A percentile compares a stretch with the other conserved stretches of the same genome.
phyloP scores from a whole-genome alignment of 1,140 invertebrate species.

The Nephotettix cincticeps region DNA sequence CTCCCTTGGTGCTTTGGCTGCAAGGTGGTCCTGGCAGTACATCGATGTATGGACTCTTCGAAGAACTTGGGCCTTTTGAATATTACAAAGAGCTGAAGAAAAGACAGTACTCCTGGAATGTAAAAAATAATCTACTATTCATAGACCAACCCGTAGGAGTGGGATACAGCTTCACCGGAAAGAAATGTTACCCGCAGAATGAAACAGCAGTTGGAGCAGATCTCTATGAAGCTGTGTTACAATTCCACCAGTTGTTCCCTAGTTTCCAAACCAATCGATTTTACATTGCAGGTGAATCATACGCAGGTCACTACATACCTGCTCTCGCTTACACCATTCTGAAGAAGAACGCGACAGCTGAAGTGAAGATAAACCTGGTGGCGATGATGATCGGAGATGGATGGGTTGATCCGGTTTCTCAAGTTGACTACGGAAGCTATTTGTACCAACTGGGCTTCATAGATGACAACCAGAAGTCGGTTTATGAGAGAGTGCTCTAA shows the following conservation, averaged over 20 bases:
- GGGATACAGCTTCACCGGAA: slow-evolving; percentile 64
- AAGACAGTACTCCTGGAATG: slow-evolving; percentile 30
- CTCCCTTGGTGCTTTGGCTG: slow-evolving; percentile 70
- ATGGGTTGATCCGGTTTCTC: slow-evolving; percentile 79
- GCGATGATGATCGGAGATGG: slow-evolving; percentile 85
- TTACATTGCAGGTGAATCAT: slow-evolving; percentile 83
- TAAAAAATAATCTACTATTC: slow-evolving; percentile 53
- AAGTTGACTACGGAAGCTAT: slow-evolving; percentile 77
- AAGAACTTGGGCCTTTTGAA: slow-evolving; percentile 53
- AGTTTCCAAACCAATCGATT: slow-evolving; percentile 65
- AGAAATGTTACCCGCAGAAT: slow-evolving; percentile 62
- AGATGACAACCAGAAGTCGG: slow-evolving; percentile 51
- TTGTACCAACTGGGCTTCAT: slow-evolving; percentile 71
- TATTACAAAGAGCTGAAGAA: not conserved
- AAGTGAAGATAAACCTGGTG: slow-evolving; percentile 56
- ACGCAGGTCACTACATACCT: slow-evolving; percentile 82
- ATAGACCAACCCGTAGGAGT: slow-evolving; percentile 65
- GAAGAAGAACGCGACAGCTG: slow-evolving; percentile 58
- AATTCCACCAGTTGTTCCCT: slow-evolving; percentile 72
- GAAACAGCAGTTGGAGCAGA: slow-evolving; percentile 53
- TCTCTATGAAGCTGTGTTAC: slow-evolving; percentile 41
- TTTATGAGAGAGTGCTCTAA: no score
- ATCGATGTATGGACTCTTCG: slow-evolving; percentile 70
- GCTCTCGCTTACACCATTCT: slow-evolving; percentile 75
- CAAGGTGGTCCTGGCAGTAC: slow-evolving; percentile 72